Evolutionary conservation across 2,888 invertebrate genomes (phyloP).

Genomic region (Tupiocoris notatus): DNA sequence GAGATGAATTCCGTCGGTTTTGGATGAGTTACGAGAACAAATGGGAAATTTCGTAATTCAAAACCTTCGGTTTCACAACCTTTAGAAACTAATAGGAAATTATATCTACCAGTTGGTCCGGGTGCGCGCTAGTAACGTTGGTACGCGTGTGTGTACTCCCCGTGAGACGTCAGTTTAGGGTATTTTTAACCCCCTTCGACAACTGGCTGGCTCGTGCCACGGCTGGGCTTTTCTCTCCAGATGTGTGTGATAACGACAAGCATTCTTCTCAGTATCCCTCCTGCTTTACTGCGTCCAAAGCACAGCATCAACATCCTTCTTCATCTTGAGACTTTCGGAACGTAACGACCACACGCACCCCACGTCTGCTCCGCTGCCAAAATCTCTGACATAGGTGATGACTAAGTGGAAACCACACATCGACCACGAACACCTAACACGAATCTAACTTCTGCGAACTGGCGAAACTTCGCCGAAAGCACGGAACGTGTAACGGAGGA

Average conservation of each 20-base stretch:
- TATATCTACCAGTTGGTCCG: conserved; percentile 36
- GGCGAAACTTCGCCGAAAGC: too few relatives aligned
- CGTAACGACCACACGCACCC: neutral
- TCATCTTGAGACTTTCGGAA: neutral
- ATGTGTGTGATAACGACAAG: conserved; percentile 29
- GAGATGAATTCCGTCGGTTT: too few relatives aligned
- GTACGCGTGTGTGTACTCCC: conserved; percentile 16
- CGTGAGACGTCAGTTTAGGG: neutral
- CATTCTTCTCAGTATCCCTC: neutral
- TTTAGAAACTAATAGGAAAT: too few relatives aligned
- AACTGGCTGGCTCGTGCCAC: conserved; percentile 38
- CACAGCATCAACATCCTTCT: neutral
- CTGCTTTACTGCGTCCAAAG: neutral
- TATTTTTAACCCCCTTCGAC: conserved; percentile 37
- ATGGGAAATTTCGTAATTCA: too few relatives aligned
- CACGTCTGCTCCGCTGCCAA: neutral
- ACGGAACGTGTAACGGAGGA: too few relatives aligned
- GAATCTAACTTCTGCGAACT: too few relatives aligned
- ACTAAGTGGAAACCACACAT: neutral
- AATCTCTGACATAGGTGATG: neutral
- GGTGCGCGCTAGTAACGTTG: neutral
- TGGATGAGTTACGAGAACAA: too few relatives aligned
- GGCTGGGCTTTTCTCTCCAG: conserved; percentile 31
- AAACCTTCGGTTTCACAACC: too few relatives aligned
- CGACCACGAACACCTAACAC: too few relatives aligned